Evolutionary conservation across 2,113 vertebrate species (phyloP).

Genomic region (Tricholaema leucomelas): DNA sequence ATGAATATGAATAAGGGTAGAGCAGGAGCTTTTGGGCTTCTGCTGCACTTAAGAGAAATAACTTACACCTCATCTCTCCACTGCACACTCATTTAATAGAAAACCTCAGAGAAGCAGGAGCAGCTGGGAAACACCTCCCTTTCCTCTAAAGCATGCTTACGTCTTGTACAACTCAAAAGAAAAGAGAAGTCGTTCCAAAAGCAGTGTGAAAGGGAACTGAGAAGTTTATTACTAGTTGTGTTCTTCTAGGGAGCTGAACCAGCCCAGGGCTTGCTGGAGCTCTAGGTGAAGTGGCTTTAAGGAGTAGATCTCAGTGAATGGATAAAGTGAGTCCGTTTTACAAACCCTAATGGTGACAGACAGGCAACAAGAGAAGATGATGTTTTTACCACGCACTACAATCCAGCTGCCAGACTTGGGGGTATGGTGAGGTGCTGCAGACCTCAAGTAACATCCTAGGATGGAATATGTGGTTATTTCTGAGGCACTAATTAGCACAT

Average conservation of each 20-base stretch:
- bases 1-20: too few relatives aligned
- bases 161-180: neutral
- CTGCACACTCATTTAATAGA: fast-evolving
- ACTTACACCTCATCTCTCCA: fast-evolving
- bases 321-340: neutral
- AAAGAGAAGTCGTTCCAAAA: neutral
- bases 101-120: neutral
- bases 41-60: fast-evolving
- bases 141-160: neutral
- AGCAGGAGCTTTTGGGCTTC: neutral
- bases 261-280: neutral
- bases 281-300: neutral
- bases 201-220: neutral
- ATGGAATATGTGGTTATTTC: neutral
- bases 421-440: neutral
- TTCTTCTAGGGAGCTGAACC: neutral
- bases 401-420: neutral
- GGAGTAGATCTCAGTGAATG: neutral
- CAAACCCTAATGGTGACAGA: neutral
- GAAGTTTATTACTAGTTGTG: neutral
- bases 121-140: neutral
- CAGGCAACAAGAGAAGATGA: neutral
- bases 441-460: neutral
- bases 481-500: slow-evolving; percentile 38
- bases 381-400: neutral